Conservation (phyloP, 2,797 vertebrate species). For the Coregonus suidteri region DNA sequence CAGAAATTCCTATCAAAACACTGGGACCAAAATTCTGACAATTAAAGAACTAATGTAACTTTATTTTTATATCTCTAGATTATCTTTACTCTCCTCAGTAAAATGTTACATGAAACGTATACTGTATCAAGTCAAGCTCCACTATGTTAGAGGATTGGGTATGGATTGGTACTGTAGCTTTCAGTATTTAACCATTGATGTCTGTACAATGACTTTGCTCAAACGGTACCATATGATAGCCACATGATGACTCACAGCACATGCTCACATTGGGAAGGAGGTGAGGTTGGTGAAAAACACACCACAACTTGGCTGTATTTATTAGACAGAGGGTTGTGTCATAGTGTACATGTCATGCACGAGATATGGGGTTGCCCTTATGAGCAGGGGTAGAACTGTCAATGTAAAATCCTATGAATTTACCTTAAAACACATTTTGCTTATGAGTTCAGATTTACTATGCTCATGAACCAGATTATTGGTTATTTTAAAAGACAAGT, state of each 20-base stretch:
- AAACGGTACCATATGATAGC: conserved; percentile 53
- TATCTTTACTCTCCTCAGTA: conserved; percentile 30
- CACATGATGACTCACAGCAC: conserved; percentile 58
- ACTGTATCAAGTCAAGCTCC: conserved; percentile 26
- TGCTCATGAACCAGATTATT: background rate
- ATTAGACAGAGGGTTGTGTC: conserved; percentile 26
- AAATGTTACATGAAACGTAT: background rate
- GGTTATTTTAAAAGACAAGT: background rate
- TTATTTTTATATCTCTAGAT: conserved; percentile 61
- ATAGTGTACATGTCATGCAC: conserved; percentile 35
- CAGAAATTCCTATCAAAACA: conserved; percentile 42
- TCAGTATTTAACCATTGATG: background rate
- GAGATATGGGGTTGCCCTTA: conserved; percentile 29
- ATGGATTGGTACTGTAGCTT: conserved; percentile 10
- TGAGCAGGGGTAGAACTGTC: background rate
- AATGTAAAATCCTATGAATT: background rate
- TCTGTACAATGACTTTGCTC: conserved; percentile 23
- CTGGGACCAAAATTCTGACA: conserved; percentile 63
- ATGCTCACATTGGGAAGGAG: conserved; percentile 39
- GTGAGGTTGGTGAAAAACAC: conserved; percentile 1
- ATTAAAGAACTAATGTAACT: conserved; percentile 45
- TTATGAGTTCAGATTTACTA: conserved; percentile 29
- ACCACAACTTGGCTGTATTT: background rate
- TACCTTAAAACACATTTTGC: background rate
- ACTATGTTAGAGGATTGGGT: conserved; percentile 17